Evolutionary conservation across 2,113 vertebrate genomes (phyloP).

Genomic region (Paramisgurnus dabryanus): DNA sequence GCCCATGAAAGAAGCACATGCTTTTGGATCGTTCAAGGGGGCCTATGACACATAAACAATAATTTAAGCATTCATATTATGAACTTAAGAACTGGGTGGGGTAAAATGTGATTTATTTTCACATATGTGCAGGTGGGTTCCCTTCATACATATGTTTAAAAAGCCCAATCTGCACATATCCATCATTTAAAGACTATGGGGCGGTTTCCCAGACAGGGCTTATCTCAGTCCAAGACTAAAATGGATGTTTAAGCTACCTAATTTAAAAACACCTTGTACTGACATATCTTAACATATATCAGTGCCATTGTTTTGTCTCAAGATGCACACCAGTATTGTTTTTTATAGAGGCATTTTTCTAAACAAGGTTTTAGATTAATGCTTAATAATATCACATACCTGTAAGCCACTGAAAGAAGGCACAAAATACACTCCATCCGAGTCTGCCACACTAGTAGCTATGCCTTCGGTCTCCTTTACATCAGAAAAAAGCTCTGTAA

Average conservation of each 20-base stretch:
- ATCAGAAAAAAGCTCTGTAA: slow-evolving; percentile 86
- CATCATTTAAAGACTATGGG: neutral
- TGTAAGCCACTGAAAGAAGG: slow-evolving; percentile 92
- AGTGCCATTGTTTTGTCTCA: no score
- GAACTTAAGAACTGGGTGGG: no score
- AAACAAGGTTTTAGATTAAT: no score
- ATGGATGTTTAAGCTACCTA: no score
- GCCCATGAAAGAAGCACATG: slow-evolving; percentile 90
- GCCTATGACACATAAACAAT: slow-evolving; percentile 70
- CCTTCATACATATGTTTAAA: neutral
- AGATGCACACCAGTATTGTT: no score
- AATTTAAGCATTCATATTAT: no score
- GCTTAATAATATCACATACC: slow-evolving; percentile 69
- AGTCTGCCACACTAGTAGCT: slow-evolving; percentile 82
- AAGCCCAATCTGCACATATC: neutral
- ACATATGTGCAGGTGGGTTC: neutral
- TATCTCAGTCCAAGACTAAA: no score
- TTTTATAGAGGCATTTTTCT: no score
- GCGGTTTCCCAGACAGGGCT: no score
- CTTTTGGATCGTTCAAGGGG: slow-evolving; percentile 85
- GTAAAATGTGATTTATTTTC: neutral
- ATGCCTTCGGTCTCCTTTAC: slow-evolving; percentile 84
- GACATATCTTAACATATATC: no score
- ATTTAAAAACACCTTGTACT: no score
- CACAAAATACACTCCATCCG: slow-evolving; percentile 93